Evolutionary conservation across 2,888 invertebrate genomes (phyloP), one percentile per base, ranked within the genome.

Genomic region (Conchocele bisecta): DNA sequence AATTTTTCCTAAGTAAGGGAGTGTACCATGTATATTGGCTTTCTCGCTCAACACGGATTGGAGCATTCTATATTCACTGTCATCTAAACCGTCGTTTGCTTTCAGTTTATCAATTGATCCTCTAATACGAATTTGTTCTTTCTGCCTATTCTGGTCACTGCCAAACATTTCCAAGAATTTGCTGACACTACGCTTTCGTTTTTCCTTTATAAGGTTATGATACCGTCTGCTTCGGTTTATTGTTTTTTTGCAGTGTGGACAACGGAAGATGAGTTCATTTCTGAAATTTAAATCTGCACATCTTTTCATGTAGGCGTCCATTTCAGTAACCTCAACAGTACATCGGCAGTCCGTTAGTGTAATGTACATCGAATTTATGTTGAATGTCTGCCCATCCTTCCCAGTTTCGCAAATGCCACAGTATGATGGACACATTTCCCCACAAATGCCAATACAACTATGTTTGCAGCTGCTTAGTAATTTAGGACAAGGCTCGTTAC

Each of bases 391-490:
- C 0, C 92, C 92, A 44, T 92, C 89, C 17, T 92, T 76, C 26
- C 86, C 85, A 11, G 58, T 66, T 28, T 68, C 41, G 31, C 95
- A 95, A 13, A 85, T 44, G 24, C 92, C 89, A 90, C 95, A 95
- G 56, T 93, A 83, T 41, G 89, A 88, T 28, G 94, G 94, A 89
- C 95, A 95, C 6, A 91, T 92, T 89, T 95, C 95, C 17, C 94
- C 94, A 91, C 95, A 95, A 54, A 94, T 92, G 22, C 95, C 94
- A 84, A 94, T 92, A 89, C 95, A 87, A 13, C 86, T 84, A 90
- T 95, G 94, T 0, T 92, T 91, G 90, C 95, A 95, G 50, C n/a
- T n/a, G n/a, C 79, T 44, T 4, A 90, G 81, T n/a, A 15, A 69
- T 73, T 82, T 83, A 22, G 22, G 28, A 72, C 92, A 90, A 4